Base-by-base conservation (phyloP, 2,113 vertebrate genomes). In the Otolemur garnettii region DNA sequence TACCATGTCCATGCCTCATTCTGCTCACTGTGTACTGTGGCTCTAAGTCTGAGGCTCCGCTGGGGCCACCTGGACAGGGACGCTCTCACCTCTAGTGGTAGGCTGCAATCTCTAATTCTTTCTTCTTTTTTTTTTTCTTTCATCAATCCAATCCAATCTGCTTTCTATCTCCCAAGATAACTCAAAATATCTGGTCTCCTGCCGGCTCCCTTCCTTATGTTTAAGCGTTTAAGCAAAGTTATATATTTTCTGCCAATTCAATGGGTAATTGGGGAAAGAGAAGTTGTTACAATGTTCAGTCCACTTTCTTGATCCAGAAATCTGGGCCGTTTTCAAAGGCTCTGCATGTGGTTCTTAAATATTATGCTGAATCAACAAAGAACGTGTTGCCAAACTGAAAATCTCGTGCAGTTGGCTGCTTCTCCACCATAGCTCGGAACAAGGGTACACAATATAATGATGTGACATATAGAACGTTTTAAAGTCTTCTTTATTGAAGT, bases 361-460 rank as follows among this genome's bases (percentile, higher is more conserved):
- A 95, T 86, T 83, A 89, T 89, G 92, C 90, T 71, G 94, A 95
- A 86, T 91, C 96, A 91, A 91, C 87, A 68, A 86, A 93, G 92
- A 89, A 62, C 2, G 2, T 69, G 92, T 94, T 72, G 74, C 94
- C 94, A 94, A 96, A 86, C 62, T 60, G 80, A 86, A 91, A 86
- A 85, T 86, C 92, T 42, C 82, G 28, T n/a, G 62, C 64, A 59
- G 57, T 89, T 95, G 91, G 97, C 95, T 86, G 74, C 94, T 84
- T 79, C 74, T 82, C 87, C 72, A 55, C 86, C 78, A 24, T 59
- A 5, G 74, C 90, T 78, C 78, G 81, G 94, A 84, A 80, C 81
- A 60, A 89, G 94, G 87, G 90, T 21, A 35, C 22, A 71, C 77
- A 64, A 42, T 53, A 4, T 69, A 80, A n/a, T 62, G 64, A 71